phyloP scores from a whole-genome alignment of 2,113 vertebrate genomes.

The Mesitornis unicolor region DNA sequence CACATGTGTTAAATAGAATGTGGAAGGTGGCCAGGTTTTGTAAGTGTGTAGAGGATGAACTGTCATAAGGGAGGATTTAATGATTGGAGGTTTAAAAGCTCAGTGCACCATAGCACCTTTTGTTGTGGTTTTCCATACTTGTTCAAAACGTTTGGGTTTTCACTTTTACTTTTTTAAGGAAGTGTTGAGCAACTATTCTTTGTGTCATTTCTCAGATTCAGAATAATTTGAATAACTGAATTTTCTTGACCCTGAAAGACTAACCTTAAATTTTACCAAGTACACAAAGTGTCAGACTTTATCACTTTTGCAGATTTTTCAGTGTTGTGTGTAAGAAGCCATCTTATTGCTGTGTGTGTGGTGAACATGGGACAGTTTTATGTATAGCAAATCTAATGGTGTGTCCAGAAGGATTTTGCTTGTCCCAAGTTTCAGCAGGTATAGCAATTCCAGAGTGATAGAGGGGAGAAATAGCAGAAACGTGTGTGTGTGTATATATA shows the following conservation, averaged over 20 bases:
- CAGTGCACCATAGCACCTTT: not conserved
- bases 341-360: not conserved
- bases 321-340: not conserved
- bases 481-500: accelerated
- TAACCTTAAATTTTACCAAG: not conserved
- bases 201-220: not conserved
- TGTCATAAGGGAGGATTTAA: not conserved
- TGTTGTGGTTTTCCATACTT: not conserved
- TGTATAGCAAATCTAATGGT: not conserved
- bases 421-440: not conserved
- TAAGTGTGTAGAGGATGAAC: not conserved
- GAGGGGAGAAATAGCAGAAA: not conserved
- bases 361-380: not conserved
- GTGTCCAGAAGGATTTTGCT: not conserved
- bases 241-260: not conserved
- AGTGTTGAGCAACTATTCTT: not conserved
- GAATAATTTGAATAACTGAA: not conserved
- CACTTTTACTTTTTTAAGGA: not conserved
- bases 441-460: not conserved
- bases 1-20: not conserved
- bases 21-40: not conserved
- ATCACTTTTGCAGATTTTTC: not conserved
- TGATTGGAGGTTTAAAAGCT: not conserved
- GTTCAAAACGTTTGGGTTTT: not conserved
- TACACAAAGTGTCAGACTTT: not conserved